Conservation (phyloP, 2,888 invertebrate species). For the Urechis unicinctus region DNA sequence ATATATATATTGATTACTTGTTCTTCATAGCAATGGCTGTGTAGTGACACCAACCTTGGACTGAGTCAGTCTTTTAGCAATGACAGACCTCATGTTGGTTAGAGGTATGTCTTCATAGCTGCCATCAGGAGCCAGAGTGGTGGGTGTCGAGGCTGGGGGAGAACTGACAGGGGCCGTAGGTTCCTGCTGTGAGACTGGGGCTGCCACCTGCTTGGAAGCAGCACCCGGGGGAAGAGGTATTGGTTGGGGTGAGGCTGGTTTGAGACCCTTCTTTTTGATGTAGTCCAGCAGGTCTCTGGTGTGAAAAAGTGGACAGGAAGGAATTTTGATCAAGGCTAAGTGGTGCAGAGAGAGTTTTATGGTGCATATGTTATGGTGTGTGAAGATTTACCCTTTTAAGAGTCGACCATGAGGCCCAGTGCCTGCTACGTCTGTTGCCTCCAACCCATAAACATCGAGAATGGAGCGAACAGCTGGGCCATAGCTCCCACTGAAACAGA, state of each 20-base stretch:
- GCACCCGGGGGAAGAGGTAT: constrained; percentile 23
- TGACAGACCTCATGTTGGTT: constrained; percentile 59
- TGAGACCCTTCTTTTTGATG: constrained; percentile 30
- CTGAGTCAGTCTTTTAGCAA: constrained; percentile 61
- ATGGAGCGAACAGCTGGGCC: constrained; percentile 62
- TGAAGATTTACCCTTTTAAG: constrained; percentile 55
- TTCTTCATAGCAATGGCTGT: no score
- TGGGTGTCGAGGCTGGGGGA: neutral
- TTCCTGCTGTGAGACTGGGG: constrained; percentile 6
- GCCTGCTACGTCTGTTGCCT: constrained; percentile 52
- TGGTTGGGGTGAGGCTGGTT: constrained; percentile 18
- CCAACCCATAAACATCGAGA: constrained; percentile 57
- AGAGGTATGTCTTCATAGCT: constrained; percentile 56
- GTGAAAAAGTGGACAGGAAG: neutral
- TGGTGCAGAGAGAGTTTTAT: neutral
- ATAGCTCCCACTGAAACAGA: constrained; percentile 17
- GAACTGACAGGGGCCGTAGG: neutral
- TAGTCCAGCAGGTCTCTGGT: constrained; percentile 39
- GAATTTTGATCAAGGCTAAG: no score
- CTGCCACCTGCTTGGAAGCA: constrained; percentile 23
- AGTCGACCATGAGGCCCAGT: constrained; percentile 60
- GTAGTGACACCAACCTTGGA: constrained; percentile 57
- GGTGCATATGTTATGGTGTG: neutral
- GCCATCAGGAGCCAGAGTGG: constrained; percentile 1
- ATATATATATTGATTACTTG: no score